Evolutionary conservation across 1,140 invertebrate species (phyloP), one percentile per base, ranked within the genome.

Genomic region (Penaeus indicus): DNA sequence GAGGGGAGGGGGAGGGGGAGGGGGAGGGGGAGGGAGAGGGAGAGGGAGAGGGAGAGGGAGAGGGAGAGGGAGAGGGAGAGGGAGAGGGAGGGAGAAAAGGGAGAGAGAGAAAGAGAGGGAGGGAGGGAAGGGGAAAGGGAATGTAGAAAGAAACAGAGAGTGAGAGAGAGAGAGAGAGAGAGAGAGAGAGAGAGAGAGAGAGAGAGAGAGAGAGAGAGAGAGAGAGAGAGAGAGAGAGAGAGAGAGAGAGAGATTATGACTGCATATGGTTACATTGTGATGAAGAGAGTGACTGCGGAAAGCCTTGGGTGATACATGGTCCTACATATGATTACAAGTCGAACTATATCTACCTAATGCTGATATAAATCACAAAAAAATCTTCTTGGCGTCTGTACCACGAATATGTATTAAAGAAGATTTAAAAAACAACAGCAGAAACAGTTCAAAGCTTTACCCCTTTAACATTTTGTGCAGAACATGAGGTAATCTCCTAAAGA

Each of bases 251-350:
- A 61, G 67, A 88, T 42, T 25, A 63, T 72, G 62, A 64, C 82
- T 88, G 64, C 32, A 79, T 64, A 54, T 54, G 54, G 54, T 84
- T 64, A 88, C 60, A 88, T 75, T 60, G 84, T 82, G 78, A 60
- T 79, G 87, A 84, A 82, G 69, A 75, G 72, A 88, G 87, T 88
- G 81, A 88, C 84, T 88, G 87, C 79, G 27, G 84, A 72, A 87
- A 88, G 81, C 81, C n/a, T 79, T 63, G 77, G 82, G 69, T 88
- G 81, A 88, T 88, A 84, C 81, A 88, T 78, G 69, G 81, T 88
- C 75, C 72, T 84, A 88, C 80, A 54, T 84, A 84, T 88, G 87
- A 88, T 88, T 88, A 88, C 81, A 67, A 61, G 62, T 88, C 75
- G 18, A 84, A 88, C 69, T 47, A 77, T 84, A 75, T 88, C 81